phyloP scores from a whole-genome alignment of 1,140 invertebrate genomes.

The Aplysia californica region DNA sequence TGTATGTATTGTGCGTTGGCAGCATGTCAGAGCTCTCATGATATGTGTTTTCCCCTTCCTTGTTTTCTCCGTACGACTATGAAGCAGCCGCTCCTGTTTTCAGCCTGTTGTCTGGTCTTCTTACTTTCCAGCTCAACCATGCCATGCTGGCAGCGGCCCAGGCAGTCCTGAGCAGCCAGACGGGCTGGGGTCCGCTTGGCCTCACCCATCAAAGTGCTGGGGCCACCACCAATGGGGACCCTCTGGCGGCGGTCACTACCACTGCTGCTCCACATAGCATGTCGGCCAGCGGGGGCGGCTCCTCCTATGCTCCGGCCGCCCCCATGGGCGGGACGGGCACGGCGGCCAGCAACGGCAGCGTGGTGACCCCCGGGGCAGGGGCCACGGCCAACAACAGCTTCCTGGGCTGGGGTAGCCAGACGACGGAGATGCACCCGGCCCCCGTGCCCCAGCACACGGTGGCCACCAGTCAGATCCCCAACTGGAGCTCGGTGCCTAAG shows the following conservation, averaged over 20 bases:
- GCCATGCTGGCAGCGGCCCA: constrained; percentile 62
- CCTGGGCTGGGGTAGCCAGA: constrained; percentile 25
- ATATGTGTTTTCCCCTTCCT: too few relatives aligned
- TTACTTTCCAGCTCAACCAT: constrained; percentile 45
- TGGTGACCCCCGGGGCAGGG: constrained; percentile 7
- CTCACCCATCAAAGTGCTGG: constrained; percentile 43
- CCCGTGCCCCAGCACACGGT: constrained; percentile 10
- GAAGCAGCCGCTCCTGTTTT: constrained; percentile 29
- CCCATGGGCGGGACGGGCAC: neutral
- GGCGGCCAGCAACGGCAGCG: constrained; percentile 9
- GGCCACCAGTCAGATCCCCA: constrained; percentile 24
- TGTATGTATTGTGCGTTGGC: too few relatives aligned
- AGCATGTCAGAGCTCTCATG: too few relatives aligned
- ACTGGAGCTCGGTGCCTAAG: constrained; percentile 24
- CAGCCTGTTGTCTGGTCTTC: neutral
- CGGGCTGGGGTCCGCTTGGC: constrained; percentile 53
- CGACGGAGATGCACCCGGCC: constrained; percentile 19
- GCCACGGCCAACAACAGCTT: constrained; percentile 25
- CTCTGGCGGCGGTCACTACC: constrained; percentile 19
- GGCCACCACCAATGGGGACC: constrained; percentile 31
- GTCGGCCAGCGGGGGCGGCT: neutral
- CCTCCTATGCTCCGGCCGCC: constrained; percentile 4
- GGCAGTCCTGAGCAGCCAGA: constrained; percentile 53
- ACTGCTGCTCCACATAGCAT: constrained; percentile 16
- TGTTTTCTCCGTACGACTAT: too few relatives aligned